These are phyloP conservation scores for Sprattus sprattus DNA, from an alignment of 2,113 vertebrate genomes.

Conservation along the genomic window DNA sequence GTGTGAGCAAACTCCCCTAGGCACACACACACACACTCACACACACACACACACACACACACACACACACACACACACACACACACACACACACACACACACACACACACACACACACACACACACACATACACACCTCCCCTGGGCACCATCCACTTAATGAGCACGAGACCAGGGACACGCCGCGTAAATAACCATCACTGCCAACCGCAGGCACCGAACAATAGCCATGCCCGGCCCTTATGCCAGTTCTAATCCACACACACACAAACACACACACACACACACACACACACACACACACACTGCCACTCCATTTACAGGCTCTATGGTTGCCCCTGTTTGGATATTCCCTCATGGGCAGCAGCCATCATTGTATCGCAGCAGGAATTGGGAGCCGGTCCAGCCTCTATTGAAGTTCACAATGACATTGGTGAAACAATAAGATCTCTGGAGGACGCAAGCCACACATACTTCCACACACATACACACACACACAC, in stretches of 20 bases:
- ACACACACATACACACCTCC: no score
- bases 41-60: no score
- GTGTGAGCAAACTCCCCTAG: no score
- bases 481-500: neutral
- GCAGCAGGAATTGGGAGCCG: neutral
- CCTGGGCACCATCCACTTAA: neutral
- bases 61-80: no score
- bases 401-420: conserved; percentile 13
- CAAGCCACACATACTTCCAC: neutral
- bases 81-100: no score
- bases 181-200: neutral
- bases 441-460: neutral
- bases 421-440: neutral
- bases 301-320: neutral
- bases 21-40: no score
- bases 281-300: no score
- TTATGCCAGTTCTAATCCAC: neutral
- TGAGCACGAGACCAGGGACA: neutral
- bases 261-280: no score
- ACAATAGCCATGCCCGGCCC: neutral
- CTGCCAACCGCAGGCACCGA: neutral
- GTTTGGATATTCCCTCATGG: neutral
- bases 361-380: conserved; percentile 9
- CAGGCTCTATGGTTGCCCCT: neutral
- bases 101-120: no score